These are phyloP conservation scores for Paracyclopina nana DNA, from an alignment of 1,140 invertebrate genomes.

Conservation along the genomic window DNA sequence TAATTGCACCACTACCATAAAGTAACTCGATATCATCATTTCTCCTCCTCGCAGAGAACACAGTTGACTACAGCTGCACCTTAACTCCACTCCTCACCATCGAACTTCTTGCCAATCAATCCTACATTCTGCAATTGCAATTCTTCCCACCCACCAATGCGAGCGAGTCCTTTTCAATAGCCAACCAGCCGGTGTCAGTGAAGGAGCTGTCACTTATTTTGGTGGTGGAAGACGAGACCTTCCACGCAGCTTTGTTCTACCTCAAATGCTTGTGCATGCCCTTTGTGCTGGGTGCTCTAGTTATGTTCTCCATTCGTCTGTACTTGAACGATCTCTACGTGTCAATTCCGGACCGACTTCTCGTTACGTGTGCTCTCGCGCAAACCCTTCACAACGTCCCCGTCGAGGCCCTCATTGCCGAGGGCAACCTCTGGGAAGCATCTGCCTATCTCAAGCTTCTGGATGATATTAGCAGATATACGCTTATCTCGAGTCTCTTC, in stretches of 20 bases:
- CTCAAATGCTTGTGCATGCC: constrained; percentile 6
- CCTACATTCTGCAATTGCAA: no score
- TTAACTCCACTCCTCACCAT: no score
- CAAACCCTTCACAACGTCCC: constrained; percentile 2
- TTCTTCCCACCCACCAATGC: no score
- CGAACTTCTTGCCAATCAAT: no score
- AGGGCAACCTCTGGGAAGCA: no score
- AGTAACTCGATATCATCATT: no score
- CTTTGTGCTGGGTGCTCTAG: background rate
- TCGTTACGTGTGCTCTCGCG: background rate
- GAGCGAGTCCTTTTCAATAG: no score
- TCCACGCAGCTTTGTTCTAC: constrained; percentile 1
- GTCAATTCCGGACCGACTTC: constrained; percentile 3
- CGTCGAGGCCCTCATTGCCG: background rate
- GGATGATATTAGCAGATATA: background rate
- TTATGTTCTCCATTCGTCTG: constrained; percentile 6
- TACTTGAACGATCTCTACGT: constrained; percentile 10
- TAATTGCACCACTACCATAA: no score
- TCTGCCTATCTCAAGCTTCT: constrained; percentile 5
- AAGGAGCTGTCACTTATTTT: background rate
- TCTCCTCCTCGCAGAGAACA: no score
- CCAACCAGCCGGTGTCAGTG: background rate
- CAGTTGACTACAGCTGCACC: no score
- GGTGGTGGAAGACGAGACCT: background rate
- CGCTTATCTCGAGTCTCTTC: background rate